These are phyloP conservation scores for Scaptodrosophila lebanonensis DNA, from an alignment of 1,140 invertebrate species.

Conservation along the genomic window DNA sequence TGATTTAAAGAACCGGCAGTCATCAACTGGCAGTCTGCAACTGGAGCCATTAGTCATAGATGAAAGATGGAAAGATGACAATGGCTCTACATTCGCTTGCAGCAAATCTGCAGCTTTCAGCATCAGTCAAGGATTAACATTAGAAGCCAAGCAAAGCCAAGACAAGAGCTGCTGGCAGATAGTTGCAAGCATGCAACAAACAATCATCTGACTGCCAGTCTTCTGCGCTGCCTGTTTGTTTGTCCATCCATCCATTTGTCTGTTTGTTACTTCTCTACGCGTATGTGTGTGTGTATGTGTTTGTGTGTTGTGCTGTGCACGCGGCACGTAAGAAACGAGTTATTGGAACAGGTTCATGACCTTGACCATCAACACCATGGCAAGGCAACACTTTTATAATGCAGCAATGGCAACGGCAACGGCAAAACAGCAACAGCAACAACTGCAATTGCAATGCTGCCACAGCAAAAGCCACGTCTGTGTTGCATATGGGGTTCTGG, in stretches of 20 bases:
- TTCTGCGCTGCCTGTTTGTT: constrained; percentile 8
- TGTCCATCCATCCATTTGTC: constrained; percentile 10
- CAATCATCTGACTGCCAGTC: constrained; percentile 54
- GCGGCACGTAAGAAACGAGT: constrained; percentile 72
- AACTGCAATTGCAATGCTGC: not conserved
- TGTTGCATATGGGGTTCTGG: constrained; percentile 61
- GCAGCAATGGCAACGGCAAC: not conserved
- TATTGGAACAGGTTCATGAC: constrained; percentile 76
- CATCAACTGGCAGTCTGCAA: constrained; percentile 7
- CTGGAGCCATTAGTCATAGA: constrained; percentile 52
- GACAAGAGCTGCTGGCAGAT: not conserved
- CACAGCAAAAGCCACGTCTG: constrained; percentile 36
- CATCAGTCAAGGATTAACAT: constrained; percentile 71
- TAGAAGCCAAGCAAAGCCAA: no score
- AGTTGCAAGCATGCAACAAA: constrained; percentile 57
- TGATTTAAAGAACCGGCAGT: constrained; percentile 39
- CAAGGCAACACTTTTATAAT: constrained; percentile 55
- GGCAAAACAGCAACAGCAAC: no score
- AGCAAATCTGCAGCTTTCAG: constrained; percentile 42
- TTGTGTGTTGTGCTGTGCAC: constrained; percentile 22
- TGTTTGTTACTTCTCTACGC: no score
- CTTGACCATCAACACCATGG: constrained; percentile 68
- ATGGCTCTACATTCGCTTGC: no score
- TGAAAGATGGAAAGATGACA: constrained; percentile 9
- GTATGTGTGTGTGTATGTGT: constrained; percentile 24